Conservation (phyloP, 2,113 vertebrate species). For the Formicarius rufipectus region DNA sequence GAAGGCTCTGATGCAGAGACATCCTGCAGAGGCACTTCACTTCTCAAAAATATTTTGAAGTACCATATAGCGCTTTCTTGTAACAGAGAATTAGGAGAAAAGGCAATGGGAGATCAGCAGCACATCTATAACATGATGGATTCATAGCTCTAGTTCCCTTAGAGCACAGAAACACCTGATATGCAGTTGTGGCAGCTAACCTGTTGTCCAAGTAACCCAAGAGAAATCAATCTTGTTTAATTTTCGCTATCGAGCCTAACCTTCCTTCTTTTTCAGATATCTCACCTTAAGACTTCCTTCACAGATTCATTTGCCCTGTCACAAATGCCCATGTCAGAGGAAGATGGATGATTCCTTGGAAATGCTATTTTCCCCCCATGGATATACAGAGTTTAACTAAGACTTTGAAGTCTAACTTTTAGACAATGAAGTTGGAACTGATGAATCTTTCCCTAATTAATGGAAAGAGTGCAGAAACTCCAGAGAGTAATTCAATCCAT, state of each 20-base stretch:
- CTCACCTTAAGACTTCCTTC: not conserved
- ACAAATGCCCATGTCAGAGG: not conserved
- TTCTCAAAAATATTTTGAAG: conserved; percentile 20
- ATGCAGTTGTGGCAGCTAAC: not conserved
- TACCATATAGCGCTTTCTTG: not conserved
- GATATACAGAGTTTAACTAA: not conserved
- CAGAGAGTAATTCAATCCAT: not conserved
- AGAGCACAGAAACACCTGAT: not conserved
- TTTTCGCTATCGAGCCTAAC: not conserved
- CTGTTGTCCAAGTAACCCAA: not conserved
- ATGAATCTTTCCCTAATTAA: conserved; percentile 23
- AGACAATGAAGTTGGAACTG: not conserved
- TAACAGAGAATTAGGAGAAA: not conserved
- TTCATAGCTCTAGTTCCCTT: not conserved
- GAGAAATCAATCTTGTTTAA: not conserved
- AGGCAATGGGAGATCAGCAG: not conserved
- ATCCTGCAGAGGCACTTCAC: conserved; percentile 2
- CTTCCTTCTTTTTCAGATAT: not conserved
- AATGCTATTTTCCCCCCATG: not conserved
- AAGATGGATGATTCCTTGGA: not conserved
- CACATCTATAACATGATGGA: not conserved
- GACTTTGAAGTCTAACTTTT: conserved; percentile 12
- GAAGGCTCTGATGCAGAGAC: not conserved
- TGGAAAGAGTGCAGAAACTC: conserved; percentile 4
- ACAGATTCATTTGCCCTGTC: not conserved